phyloP scores from a whole-genome alignment of 2,113 vertebrate genomes.

The Rhabdomys dilectus region DNA sequence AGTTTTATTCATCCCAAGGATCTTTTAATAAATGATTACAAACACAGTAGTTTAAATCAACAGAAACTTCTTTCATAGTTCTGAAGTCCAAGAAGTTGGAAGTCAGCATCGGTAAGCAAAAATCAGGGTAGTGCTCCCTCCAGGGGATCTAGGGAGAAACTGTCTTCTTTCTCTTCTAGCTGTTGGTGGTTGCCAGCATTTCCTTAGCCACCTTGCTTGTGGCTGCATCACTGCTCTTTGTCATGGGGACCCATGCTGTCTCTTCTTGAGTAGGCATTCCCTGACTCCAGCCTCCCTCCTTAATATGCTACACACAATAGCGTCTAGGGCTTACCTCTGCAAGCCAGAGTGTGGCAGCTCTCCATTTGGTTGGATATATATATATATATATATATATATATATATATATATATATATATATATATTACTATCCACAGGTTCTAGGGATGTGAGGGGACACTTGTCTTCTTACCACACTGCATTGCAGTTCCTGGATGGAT shows the following conservation, averaged over 20 bases:
- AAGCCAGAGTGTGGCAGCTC: background rate
- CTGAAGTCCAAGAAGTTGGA: background rate
- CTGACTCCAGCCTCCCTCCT: background rate
- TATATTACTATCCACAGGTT: too few relatives aligned
- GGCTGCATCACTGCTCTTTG: background rate
- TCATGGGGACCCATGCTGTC: background rate
- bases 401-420: too few relatives aligned
- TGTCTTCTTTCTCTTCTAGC: background rate
- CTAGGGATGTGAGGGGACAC: background rate
- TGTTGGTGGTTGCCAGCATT: background rate
- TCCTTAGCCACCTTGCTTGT: background rate
- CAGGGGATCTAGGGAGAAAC: background rate
- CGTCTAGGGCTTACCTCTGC: background rate
- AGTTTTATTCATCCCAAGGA: background rate
- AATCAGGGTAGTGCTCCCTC: background rate
- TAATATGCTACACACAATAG: background rate
- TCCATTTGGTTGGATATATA: too few relatives aligned
- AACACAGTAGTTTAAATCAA: background rate
- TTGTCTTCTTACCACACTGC: background rate
- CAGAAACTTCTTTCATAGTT: background rate
- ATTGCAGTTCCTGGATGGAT: background rate
- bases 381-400: too few relatives aligned
- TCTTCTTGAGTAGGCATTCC: background rate
- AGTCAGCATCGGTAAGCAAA: background rate
- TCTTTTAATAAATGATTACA: background rate